These are phyloP conservation scores for Eilema caniola DNA, from an alignment of 2,888 invertebrate genomes.

Conservation along the genomic window DNA sequence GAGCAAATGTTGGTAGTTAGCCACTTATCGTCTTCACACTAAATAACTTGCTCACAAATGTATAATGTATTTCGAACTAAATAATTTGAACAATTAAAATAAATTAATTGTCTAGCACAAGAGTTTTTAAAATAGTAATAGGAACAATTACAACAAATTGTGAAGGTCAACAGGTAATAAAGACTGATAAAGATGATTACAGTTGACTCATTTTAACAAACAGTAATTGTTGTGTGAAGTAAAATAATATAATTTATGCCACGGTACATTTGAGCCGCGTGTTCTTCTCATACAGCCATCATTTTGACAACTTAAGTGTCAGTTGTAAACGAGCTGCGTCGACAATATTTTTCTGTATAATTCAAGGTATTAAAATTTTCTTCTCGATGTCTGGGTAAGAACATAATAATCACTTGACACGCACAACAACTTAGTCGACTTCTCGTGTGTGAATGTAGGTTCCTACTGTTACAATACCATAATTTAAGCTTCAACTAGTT, in stretches of 20 bases:
- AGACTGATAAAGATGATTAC: conserved; percentile 44
- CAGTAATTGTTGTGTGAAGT: conserved; percentile 49
- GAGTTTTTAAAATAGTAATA: conserved; percentile 28
- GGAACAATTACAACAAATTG: conserved; percentile 21
- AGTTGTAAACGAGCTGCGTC: conserved; percentile 61
- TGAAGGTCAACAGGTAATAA: conserved; percentile 40
- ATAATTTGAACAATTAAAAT: conserved; percentile 12
- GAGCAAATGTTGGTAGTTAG: conserved; percentile 21
- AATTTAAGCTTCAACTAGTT: conserved; percentile 1
- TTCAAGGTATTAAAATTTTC: conserved; percentile 63
- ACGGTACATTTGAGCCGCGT: conserved; percentile 53
- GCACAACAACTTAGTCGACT: conserved; percentile 48
- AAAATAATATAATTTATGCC: conserved; percentile 50
- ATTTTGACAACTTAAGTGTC: conserved; percentile 65
- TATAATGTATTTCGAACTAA: conserved; percentile 13
- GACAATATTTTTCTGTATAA: conserved; percentile 67
- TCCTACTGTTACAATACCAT: conserved; percentile 2
- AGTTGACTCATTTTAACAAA: conserved; percentile 30
- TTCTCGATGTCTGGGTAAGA: conserved; percentile 54
- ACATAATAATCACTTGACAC: conserved; percentile 65
- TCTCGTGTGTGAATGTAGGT: conserved; percentile 15
- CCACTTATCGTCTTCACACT: conserved; percentile 21
- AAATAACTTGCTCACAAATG: conserved; percentile 13
- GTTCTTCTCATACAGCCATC: conserved; percentile 57
- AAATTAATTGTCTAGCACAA: conserved; percentile 23